Conservation (phyloP, 2,113 vertebrate species). For the Eurypyga helias region DNA sequence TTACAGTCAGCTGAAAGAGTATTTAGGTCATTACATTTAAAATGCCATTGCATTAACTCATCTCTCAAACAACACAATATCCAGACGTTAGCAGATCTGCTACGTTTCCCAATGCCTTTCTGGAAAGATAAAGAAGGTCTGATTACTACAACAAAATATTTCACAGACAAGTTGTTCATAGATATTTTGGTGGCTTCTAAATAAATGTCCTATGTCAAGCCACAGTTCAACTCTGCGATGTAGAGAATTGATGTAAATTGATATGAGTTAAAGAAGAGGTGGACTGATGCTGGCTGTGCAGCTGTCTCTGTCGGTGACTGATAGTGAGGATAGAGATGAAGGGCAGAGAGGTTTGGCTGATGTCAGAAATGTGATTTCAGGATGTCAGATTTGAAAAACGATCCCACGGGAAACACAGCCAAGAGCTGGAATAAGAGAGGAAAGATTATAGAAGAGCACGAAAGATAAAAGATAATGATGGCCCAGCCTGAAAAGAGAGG, state of each 20-base stretch:
- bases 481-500: not conserved
- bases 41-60: constrained; percentile 26
- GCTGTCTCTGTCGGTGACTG: not conserved
- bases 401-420: not conserved
- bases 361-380: not conserved
- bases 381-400: not conserved
- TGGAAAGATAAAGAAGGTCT: not conserved
- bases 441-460: not conserved
- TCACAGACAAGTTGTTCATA: not conserved
- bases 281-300: accelerated
- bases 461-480: not conserved
- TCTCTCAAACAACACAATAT: constrained; percentile 23
- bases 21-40: constrained; percentile 54
- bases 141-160: not conserved
- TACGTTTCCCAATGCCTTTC: not conserved
- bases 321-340: not conserved
- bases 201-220: not conserved
- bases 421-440: not conserved
- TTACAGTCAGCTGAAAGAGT: constrained; percentile 38
- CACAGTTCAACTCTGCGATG: not conserved
- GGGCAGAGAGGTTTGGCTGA: not conserved
- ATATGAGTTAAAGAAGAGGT: not conserved
- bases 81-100: not conserved
- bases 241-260: not conserved
- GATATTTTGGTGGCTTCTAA: not conserved